Evolutionary conservation across 2,888 invertebrate genomes (phyloP), one percentile per base, ranked within the genome.

Genomic region (Acanthococcus lagerstroemiae): DNA sequence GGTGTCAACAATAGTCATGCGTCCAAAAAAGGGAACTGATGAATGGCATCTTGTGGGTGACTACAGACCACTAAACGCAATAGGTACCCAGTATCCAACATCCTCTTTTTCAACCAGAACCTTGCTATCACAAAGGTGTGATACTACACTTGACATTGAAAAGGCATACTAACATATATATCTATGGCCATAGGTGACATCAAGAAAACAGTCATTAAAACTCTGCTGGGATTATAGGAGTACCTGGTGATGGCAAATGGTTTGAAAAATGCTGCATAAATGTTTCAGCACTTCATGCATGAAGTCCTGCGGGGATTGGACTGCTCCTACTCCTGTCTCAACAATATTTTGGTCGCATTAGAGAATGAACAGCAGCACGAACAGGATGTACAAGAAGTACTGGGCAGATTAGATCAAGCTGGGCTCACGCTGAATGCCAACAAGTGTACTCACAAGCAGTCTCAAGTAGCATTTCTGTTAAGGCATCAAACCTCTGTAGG

Each of bases 161-260:
- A 15, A 63, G 15, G 73, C 71, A 0, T 73, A 69, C 48, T 69
- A 71, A 27, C 72, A 71, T 22, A 71, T 24, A 72, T 74, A 21
- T 71, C 71, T 9, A 69, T 74, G n/a, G 61, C 54, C 1, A 45
- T 65, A 6, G 68, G 67, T 0, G 72, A 74, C 65, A 65, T 74
- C 5, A 67, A 17, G 1, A 73, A 74, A 66, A 73, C 73, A 1
- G 73, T 71, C 1, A 68, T 73, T 1, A 72, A 58, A 6, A 74
- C 72, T 3, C 71, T 72, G 0, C 72, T 72, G 54, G 70, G 69
- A 1, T 22, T 68, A 1, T 69, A 65, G 48, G 68, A 70, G 48
- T 67, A 69, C 54, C 17, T 55, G 9, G 74, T 48, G 3, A 71
- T 72, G 69, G 65, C 70, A 1, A 68, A 68, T 21, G 70, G 71